Evolutionary conservation across 2,888 invertebrate genomes (phyloP).

Genomic region (Nebria brevicollis): DNA sequence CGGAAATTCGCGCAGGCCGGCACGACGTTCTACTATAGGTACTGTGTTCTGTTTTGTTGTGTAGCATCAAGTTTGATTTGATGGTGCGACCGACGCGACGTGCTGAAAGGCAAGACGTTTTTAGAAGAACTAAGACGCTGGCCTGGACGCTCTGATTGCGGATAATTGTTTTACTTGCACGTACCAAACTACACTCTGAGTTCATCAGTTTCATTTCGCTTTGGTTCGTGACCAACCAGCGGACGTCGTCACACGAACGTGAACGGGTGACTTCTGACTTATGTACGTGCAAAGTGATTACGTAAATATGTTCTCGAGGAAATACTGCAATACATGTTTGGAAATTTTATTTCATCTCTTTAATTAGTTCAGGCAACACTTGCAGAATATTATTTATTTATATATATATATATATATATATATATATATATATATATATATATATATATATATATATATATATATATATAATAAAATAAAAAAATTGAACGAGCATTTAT

Average conservation of each 20-base stretch:
- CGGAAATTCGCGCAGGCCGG: slow-evolving; percentile 33
- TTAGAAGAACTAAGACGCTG: background rate
- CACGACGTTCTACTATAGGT: background rate
- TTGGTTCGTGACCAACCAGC: slow-evolving; percentile 1
- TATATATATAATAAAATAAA: background rate
- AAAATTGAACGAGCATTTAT: no score
- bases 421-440: background rate
- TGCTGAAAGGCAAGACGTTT: background rate
- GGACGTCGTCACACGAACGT: background rate
- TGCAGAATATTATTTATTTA: background rate
- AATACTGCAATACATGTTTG: background rate
- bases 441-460: slow-evolving; percentile 1
- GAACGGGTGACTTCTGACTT: slow-evolving; percentile 1
- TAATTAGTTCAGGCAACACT: background rate
- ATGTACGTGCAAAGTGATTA: slow-evolving; percentile 1
- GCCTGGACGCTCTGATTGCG: slow-evolving; percentile 24
- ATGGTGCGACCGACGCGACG: slow-evolving; percentile 1
- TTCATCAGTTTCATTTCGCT: slow-evolving; percentile 28
- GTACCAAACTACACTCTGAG: slow-evolving; percentile 37
- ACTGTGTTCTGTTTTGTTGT: background rate
- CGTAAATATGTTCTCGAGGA: background rate
- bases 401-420: background rate
- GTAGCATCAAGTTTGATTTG: slow-evolving; percentile 10
- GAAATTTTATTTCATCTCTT: background rate
- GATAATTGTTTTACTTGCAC: slow-evolving; percentile 42